Percentiles rank a stretch among this genome's conserved stretches.
Conservation (phyloP, 1,140 invertebrate species). For the Heliconius hewitsoni region DNA sequence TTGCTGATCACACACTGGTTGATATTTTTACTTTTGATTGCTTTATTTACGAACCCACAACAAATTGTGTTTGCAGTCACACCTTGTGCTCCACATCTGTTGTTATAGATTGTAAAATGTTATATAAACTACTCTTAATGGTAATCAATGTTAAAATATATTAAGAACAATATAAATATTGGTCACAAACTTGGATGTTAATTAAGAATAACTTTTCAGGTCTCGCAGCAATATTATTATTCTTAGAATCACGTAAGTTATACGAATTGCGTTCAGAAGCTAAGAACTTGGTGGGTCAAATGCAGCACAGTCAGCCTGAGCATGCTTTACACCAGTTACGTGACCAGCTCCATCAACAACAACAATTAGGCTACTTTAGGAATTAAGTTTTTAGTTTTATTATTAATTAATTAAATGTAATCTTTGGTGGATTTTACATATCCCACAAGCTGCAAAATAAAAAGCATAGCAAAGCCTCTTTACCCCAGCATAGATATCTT, state of each 20-base stretch:
- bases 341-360: conserved; percentile 78
- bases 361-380: conserved; percentile 54
- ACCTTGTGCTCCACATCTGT: no score
- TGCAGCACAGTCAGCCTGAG: conserved; percentile 85
- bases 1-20: no score
- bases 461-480: background rate
- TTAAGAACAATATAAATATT: background rate
- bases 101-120: no score
- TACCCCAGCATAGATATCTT: no score
- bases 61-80: no score
- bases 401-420: background rate
- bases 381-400: conserved; percentile 36
- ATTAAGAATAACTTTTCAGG: conserved; percentile 49
- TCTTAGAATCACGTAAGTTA: conserved; percentile 86
- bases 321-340: conserved; percentile 65
- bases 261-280: conserved; percentile 88
- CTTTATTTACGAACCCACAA: no score
- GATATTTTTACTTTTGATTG: no score
- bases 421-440: background rate
- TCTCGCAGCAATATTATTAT: conserved; percentile 87
- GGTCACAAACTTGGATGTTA: background rate
- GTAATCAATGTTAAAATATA: no score
- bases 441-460: no score
- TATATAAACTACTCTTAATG: no score
- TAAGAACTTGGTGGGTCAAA: conserved; percentile 91